Conservation (phyloP, 2,797 vertebrate species). For the Cercopithecus hamlyni region DNA sequence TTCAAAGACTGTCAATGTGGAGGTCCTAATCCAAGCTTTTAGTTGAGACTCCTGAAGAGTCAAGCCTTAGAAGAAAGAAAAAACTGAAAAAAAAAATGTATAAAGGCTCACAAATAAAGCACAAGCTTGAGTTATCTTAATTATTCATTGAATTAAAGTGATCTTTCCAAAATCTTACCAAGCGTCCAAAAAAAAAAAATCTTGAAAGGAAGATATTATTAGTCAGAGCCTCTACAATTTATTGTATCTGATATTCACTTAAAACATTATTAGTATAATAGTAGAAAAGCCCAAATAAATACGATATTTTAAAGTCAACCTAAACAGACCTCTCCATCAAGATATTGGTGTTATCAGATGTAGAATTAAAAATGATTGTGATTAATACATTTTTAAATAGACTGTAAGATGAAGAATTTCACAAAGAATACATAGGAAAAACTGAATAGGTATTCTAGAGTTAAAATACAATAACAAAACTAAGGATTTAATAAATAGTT, state of each 20-base stretch:
- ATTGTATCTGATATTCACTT: background rate
- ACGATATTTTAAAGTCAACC: background rate
- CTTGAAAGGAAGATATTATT: background rate
- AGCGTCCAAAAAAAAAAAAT: background rate
- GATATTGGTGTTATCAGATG: background rate
- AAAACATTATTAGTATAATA: background rate
- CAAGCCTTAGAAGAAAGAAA: background rate
- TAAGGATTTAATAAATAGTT: background rate
- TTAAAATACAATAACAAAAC: background rate
- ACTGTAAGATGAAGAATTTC: background rate
- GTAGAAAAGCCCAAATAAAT: background rate
- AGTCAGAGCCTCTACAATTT: background rate
- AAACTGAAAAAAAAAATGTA: background rate
- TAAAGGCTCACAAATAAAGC: background rate
- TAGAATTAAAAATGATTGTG: background rate
- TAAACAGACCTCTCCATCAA: background rate
- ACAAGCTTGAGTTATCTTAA: background rate
- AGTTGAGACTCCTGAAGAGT: background rate
- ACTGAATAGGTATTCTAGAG: background rate
- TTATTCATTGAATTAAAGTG: background rate
- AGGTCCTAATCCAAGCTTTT: background rate
- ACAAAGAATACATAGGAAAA: background rate
- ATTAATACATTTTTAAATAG: background rate
- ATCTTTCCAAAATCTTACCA: background rate
- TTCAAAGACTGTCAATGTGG: background rate